Percentiles rank a stretch among this genome's conserved stretches.
phyloP scores from a whole-genome alignment of 2,113 vertebrate species.

The Romanogobio albipinnatus region DNA sequence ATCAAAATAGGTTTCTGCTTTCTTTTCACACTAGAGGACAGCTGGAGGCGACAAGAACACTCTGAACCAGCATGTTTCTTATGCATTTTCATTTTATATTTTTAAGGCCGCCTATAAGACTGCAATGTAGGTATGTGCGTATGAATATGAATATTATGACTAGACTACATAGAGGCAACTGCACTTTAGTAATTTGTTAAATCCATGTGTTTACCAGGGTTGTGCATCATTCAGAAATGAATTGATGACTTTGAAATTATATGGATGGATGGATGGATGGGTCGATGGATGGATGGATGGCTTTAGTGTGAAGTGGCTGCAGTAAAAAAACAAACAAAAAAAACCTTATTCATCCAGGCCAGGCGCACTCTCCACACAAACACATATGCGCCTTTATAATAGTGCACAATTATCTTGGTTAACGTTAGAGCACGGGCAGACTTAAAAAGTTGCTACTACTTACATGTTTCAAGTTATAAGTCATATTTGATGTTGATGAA shows the following conservation, averaged over 20 bases:
- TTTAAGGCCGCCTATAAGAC: neutral
- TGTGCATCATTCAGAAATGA: neutral
- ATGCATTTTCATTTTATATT: neutral
- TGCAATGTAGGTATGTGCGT: neutral
- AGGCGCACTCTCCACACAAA: neutral
- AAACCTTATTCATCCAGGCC: neutral
- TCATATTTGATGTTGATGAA: no score
- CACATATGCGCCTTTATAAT: no score
- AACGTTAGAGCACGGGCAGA: no score
- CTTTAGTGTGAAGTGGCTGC: no score
- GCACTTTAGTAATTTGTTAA: neutral
- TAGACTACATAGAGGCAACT: neutral
- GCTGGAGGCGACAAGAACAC: constrained; percentile 1
- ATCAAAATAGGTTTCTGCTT: constrained; percentile 35
- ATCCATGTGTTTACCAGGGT: neutral
- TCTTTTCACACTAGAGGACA: constrained; percentile 23
- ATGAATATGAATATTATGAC: neutral
- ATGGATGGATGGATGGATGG: no score
- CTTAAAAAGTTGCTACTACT: no score
- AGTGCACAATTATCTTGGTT: no score
- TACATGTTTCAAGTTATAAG: no score
- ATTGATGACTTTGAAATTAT: neutral
- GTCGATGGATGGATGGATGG: no score
- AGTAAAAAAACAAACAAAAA: neutral
- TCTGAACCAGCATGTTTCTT: neutral